Conservation (phyloP, 2,888 invertebrate genomes). For the Pycnomerus fuliginosus region DNA sequence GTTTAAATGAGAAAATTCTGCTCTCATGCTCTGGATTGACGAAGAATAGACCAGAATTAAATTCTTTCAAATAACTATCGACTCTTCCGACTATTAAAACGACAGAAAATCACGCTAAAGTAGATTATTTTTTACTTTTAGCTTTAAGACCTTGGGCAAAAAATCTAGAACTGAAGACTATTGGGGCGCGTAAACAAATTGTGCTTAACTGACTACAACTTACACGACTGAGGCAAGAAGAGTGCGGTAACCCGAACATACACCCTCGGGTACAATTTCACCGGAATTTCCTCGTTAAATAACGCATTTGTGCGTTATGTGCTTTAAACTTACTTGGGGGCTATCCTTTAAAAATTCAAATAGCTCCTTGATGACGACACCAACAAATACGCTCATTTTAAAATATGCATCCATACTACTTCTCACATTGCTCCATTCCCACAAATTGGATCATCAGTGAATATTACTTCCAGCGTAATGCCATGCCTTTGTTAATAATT, state of each 20-base stretch:
- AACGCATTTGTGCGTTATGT: conserved; percentile 29
- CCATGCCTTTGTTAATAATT: too few relatives aligned
- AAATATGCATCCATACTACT: too few relatives aligned
- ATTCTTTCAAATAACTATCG: conserved; percentile 5
- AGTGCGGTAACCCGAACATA: conserved; percentile 26
- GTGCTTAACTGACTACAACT: too few relatives aligned
- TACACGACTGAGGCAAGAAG: conserved; percentile 26
- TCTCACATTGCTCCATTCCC: too few relatives aligned
- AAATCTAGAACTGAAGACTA: too few relatives aligned
- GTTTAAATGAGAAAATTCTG: conserved; percentile 12
- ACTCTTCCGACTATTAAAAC: conserved; percentile 9
- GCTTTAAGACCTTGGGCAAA: too few relatives aligned
- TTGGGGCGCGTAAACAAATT: too few relatives aligned
- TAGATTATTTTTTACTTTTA: too few relatives aligned
- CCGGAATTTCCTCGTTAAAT: conserved; percentile 28
- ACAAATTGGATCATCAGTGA: too few relatives aligned
- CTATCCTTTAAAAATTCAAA: conserved; percentile 25
- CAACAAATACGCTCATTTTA: conserved; percentile 9
- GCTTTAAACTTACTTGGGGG: conserved; percentile 26
- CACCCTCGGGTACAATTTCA: conserved; percentile 26
- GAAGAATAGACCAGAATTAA: conserved; percentile 2
- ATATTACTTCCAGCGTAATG: too few relatives aligned
- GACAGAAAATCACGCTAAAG: too few relatives aligned
- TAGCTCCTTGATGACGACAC: conserved; percentile 11
- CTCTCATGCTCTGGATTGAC: background rate